Evolutionary conservation across 2,113 vertebrate species (phyloP).

Genomic region (Archilochus colubris): DNA sequence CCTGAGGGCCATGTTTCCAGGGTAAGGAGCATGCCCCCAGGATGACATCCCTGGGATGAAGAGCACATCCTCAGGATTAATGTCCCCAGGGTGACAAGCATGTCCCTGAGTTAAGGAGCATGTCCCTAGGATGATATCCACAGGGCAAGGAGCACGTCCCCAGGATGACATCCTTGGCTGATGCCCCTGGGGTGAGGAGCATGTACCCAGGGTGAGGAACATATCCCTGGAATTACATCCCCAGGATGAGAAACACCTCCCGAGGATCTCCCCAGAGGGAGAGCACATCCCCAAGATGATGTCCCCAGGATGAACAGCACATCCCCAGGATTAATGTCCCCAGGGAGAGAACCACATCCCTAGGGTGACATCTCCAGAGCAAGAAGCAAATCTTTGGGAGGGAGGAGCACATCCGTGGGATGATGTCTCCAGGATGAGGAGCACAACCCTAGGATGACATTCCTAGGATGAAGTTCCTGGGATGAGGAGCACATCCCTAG

Average conservation of each 20-base stretch:
- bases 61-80: not conserved
- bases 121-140: not conserved
- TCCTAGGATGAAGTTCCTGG: too few species aligned
- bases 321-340: too few species aligned
- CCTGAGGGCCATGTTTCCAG: rapidly evolving
- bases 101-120: rapidly evolving
- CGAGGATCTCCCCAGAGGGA: too few species aligned
- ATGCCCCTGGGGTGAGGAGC: not conserved
- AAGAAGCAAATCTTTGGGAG: not conserved
- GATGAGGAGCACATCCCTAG: not conserved
- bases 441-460: rapidly evolving
- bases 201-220: not conserved
- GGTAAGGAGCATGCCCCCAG: too few species aligned
- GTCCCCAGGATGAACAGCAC: rapidly evolving
- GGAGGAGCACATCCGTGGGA: too few species aligned
- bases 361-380: not conserved
- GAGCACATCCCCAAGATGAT: not conserved
- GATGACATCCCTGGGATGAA: not conserved
- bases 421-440: not conserved
- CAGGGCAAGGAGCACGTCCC: not conserved
- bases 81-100: not conserved
- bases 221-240: not conserved
- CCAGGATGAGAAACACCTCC: too few species aligned
- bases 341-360: not conserved
- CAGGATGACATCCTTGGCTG: not conserved